These are phyloP conservation scores for mouse (Mus musculus) DNA, from an alignment of 2,113 vertebrate species.

Conservation along the genomic window DNA sequence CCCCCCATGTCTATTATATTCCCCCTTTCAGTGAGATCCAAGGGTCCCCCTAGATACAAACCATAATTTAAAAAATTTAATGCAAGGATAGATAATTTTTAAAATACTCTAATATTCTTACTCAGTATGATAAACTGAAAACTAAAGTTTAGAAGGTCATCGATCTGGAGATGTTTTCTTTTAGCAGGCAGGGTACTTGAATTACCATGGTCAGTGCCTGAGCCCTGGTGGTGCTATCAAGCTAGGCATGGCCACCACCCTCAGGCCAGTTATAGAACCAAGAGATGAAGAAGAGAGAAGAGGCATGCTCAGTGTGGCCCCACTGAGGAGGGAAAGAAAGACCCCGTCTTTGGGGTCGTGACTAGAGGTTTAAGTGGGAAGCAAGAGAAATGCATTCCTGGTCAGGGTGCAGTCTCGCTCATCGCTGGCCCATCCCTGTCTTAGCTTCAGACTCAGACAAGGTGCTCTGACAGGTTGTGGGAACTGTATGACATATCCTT, in stretches of 20 bases:
- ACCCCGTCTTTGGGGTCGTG: not conserved
- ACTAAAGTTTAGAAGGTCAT: constrained; percentile 6
- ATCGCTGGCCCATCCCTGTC: not conserved
- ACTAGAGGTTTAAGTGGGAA: not conserved
- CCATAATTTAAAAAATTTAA: constrained; percentile 3
- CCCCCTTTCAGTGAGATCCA: no score
- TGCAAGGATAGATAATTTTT: not conserved
- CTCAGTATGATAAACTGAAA: not conserved
- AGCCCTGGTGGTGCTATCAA: not conserved
- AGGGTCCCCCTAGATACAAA: not conserved
- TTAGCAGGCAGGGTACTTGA: not conserved
- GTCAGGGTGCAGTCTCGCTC: not conserved
- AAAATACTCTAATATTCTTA: not conserved
- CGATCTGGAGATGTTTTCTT: not conserved
- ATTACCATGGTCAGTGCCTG: not conserved
- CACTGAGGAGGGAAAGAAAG: not conserved
- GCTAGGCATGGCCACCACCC: not conserved
- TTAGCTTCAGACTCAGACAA: not conserved
- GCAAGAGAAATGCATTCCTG: not conserved
- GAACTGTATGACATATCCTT: not conserved
- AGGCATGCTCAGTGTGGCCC: not conserved
- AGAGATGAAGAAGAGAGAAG: not conserved
- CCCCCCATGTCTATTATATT: no score
- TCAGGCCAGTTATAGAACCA: not conserved
- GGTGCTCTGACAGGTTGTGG: not conserved